These are phyloP conservation scores for Anastrepha ludens DNA, from an alignment of 1,140 invertebrate species.

Conservation along the genomic window DNA sequence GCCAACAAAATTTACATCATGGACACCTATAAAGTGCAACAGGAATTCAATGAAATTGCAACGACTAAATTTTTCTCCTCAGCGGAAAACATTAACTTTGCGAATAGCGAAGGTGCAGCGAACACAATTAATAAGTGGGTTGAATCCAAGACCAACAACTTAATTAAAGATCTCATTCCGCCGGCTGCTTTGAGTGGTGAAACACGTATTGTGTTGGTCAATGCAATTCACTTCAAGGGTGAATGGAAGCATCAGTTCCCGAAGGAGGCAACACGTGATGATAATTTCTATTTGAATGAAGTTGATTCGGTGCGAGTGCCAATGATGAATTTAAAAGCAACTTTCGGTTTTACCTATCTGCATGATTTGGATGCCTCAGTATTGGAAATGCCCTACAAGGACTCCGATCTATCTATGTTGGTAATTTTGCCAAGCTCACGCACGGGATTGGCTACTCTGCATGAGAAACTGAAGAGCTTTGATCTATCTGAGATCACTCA, in stretches of 20 bases:
- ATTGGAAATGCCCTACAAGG: constrained; percentile 73
- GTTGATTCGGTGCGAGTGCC: constrained; percentile 67
- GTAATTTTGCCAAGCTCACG: constrained; percentile 76
- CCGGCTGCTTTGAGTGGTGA: constrained; percentile 62
- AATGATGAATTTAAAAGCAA: constrained; percentile 76
- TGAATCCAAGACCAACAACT: constrained; percentile 76
- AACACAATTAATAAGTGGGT: constrained; percentile 79
- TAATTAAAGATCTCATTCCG: constrained; percentile 77
- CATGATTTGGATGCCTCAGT: constrained; percentile 63
- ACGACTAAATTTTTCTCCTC: constrained; percentile 65
- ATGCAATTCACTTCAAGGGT: constrained; percentile 80
- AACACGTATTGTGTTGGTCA: constrained; percentile 77
- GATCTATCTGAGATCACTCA: constrained; percentile 67
- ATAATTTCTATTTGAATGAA: constrained; percentile 64
- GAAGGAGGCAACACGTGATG: constrained; percentile 59
- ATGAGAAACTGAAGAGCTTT: constrained; percentile 74
- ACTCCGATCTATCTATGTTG: constrained; percentile 77
- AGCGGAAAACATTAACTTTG: constrained; percentile 75
- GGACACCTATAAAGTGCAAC: constrained; percentile 60
- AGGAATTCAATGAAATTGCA: constrained; percentile 63
- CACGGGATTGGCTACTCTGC: constrained; percentile 75
- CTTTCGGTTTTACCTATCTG: constrained; percentile 64
- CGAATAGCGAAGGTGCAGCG: constrained; percentile 65
- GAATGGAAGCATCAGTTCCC: constrained; percentile 66
- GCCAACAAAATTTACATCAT: constrained; percentile 71